These are phyloP conservation scores for Sarcophaga carnaria DNA, from an alignment of 2,888 invertebrate species.

Conservation along the genomic window DNA sequence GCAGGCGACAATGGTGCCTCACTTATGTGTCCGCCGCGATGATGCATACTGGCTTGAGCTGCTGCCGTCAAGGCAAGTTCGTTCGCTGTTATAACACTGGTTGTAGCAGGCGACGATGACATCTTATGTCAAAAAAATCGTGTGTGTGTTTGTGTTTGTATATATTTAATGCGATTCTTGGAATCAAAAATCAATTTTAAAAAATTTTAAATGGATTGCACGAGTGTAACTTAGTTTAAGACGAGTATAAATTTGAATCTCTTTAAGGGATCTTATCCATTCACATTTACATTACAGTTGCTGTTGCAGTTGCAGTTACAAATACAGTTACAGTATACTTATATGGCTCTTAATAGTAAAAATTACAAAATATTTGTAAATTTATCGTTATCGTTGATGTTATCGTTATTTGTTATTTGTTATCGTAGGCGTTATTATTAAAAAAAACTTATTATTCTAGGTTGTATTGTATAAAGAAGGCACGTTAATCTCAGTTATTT, in stretches of 20 bases:
- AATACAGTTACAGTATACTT: constrained; percentile 1
- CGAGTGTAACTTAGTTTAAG: constrained; percentile 13
- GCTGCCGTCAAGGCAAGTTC: constrained; percentile 76
- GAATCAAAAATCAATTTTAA: constrained; percentile 48
- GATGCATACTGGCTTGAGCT: constrained; percentile 71
- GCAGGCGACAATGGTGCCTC: constrained; percentile 68
- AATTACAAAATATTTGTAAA: background rate
- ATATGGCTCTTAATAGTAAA: background rate
- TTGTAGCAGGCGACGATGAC: constrained; percentile 78
- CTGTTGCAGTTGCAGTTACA: background rate
- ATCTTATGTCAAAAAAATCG: constrained; percentile 72
- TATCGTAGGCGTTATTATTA: too few relatives aligned
- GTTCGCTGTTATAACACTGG: constrained; percentile 79
- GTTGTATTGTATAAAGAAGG: constrained; percentile 69
- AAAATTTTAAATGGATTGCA: constrained; percentile 35
- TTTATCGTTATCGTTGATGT: background rate
- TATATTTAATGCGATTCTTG: constrained; percentile 40
- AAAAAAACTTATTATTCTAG: too few relatives aligned
- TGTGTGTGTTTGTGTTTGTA: too few relatives aligned
- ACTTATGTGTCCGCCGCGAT: constrained; percentile 67
- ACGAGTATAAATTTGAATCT: background rate
- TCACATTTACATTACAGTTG: background rate
- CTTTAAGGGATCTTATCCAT: background rate
- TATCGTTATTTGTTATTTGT: background rate
- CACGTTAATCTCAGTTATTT: constrained; percentile 76